Percentiles rank a stretch among this genome's conserved stretches.
phyloP scores from a whole-genome alignment of 2,797 vertebrate species.

The Epinephelus coioides region DNA sequence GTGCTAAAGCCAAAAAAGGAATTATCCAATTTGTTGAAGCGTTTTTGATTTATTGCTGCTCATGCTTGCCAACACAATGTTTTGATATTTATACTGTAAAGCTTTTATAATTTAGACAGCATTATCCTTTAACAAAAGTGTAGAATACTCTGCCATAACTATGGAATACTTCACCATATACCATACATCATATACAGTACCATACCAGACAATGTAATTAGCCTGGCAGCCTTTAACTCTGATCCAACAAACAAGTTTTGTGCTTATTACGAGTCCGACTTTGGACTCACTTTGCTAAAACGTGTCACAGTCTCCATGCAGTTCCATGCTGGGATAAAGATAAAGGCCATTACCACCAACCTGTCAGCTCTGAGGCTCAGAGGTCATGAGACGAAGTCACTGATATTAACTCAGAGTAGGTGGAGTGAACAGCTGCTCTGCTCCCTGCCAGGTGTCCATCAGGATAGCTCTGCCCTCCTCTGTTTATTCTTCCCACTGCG shows the following conservation, averaged over 20 bases:
- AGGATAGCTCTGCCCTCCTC: slow-evolving; percentile 26
- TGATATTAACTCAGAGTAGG: slow-evolving; percentile 36
- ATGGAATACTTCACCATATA: not conserved
- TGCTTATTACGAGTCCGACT: slow-evolving; percentile 1
- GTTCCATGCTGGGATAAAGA: slow-evolving; percentile 29
- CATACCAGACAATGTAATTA: not conserved
- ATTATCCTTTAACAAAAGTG: slow-evolving; percentile 13
- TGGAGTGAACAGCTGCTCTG: slow-evolving; percentile 51
- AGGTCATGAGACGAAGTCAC: slow-evolving; percentile 48
- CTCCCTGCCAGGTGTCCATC: slow-evolving; percentile 38
- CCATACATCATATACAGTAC: not conserved
- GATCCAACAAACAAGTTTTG: not conserved
- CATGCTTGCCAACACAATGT: slow-evolving; percentile 46
- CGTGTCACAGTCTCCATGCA: slow-evolving; percentile 11
- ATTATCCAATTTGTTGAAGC: slow-evolving; percentile 68
- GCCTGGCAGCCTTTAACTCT: not conserved
- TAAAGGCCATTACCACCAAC: slow-evolving; percentile 36
- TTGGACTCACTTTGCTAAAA: slow-evolving; percentile 34
- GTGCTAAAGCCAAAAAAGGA: slow-evolving; percentile 57
- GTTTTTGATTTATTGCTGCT: slow-evolving; percentile 62
- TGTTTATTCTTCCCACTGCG: slow-evolving; percentile 27
- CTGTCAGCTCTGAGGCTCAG: slow-evolving; percentile 32
- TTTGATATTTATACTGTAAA: slow-evolving; percentile 44
- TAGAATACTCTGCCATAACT: not conserved
- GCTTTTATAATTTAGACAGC: slow-evolving; percentile 24